These are phyloP conservation scores for Coreius guichenoti DNA, from an alignment of 2,797 vertebrate species.

Conservation along the genomic window DNA sequence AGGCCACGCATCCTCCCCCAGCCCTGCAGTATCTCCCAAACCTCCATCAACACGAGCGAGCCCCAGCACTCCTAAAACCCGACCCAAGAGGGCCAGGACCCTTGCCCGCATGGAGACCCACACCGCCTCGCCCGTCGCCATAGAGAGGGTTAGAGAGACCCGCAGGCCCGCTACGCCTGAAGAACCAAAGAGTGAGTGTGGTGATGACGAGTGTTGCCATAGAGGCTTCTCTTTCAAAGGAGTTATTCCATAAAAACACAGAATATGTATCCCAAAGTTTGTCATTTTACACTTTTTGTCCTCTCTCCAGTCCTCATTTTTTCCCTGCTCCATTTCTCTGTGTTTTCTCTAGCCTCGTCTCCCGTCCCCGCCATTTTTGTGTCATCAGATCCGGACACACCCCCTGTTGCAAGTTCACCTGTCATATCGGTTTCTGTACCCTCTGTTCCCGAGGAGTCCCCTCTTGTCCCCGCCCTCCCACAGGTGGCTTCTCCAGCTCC, in stretches of 20 bases:
- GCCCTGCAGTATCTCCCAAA: conserved; percentile 74
- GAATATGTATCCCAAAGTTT: background rate
- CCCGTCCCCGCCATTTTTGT: conserved; percentile 65
- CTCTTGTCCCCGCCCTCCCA: conserved; percentile 51
- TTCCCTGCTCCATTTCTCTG: background rate
- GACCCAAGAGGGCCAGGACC: conserved; percentile 80
- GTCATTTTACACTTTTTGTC: background rate
- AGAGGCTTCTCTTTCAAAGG: background rate
- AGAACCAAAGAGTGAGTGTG: conserved; percentile 70
- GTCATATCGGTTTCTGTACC: conserved; percentile 52
- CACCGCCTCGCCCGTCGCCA: conserved; percentile 72
- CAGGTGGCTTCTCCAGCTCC: conserved; percentile 63
- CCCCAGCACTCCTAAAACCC: conserved; percentile 82
- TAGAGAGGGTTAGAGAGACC: conserved; percentile 68
- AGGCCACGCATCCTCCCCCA: conserved; percentile 80
- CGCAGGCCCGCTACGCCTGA: conserved; percentile 65
- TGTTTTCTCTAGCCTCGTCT: conserved; percentile 65
- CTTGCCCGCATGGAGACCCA: conserved; percentile 72
- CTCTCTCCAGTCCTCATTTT: conserved; percentile 36
- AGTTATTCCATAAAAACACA: background rate
- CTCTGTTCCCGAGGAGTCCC: conserved; percentile 61
- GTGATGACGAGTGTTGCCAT: no score
- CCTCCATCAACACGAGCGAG: conserved; percentile 73
- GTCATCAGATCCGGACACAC: conserved; percentile 60
- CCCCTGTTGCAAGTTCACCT: conserved; percentile 46